A percentile compares a stretch with the other conserved stretches of the same genome.
These are phyloP conservation scores for Asarcornis scutulata DNA, from an alignment of 2,113 vertebrate species.

Conservation along the genomic window DNA sequence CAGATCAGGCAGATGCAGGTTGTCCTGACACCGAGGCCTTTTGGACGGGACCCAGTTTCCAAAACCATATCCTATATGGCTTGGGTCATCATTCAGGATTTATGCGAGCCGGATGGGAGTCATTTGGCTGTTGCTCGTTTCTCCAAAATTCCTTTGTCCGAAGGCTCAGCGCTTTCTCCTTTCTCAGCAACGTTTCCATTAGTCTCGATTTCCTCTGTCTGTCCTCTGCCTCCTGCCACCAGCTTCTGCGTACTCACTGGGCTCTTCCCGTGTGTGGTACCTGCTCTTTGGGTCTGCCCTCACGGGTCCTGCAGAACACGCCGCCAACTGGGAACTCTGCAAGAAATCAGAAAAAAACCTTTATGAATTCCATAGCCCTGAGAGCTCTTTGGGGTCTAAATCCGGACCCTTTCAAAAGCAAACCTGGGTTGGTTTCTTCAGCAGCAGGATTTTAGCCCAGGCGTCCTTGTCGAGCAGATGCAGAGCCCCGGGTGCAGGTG, in stretches of 20 bases:
- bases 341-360: background rate
- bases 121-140: background rate
- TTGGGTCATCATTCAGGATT: background rate
- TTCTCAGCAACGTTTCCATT: background rate
- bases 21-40: background rate
- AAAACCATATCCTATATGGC: background rate
- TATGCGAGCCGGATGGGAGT: background rate
- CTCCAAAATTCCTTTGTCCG: background rate
- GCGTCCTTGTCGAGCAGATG: background rate
- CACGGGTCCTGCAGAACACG: background rate
- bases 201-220: background rate
- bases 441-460: background rate
- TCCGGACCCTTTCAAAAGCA: background rate
- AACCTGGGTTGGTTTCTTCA: background rate
- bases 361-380: background rate
- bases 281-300: background rate
- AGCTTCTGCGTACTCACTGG: background rate
- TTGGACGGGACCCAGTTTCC: background rate
- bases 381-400: background rate
- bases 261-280: background rate
- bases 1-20: background rate
- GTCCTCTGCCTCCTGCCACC: background rate
- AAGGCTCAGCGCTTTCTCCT: background rate
- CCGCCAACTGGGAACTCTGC: background rate
- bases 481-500: fast-evolving